phyloP scores from a whole-genome alignment of 2,888 invertebrate genomes.

The Carpatolechia fugitivella region DNA sequence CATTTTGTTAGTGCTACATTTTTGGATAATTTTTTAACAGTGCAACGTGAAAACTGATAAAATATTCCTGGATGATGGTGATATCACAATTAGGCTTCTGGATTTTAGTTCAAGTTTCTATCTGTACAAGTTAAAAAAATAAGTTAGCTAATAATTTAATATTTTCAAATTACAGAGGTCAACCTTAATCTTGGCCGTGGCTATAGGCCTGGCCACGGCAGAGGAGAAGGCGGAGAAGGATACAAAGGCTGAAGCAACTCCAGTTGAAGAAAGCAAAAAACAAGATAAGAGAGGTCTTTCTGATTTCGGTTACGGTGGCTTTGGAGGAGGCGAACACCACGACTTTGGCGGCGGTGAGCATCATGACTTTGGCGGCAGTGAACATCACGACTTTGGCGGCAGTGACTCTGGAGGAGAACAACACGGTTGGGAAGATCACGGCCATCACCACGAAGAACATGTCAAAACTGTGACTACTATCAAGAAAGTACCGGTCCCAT shows the following conservation, averaged over 20 bases:
- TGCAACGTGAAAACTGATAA: constrained; percentile 11
- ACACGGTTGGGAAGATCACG: constrained; percentile 23
- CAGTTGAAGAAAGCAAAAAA: constrained; percentile 70
- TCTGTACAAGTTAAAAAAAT: neutral
- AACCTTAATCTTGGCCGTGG: constrained; percentile 76
- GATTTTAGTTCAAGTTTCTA: neutral
- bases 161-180: constrained; percentile 57
- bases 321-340: constrained; percentile 37
- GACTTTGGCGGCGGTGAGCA: constrained; percentile 30
- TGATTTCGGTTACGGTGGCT: constrained; percentile 65
- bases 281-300: constrained; percentile 79
- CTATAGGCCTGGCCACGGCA: constrained; percentile 76
- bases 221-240: constrained; percentile 73
- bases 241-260: constrained; percentile 66
- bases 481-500: constrained; percentile 86
- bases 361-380: constrained; percentile 28
- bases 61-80: neutral
- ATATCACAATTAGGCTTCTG: constrained; percentile 13
- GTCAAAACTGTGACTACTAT: constrained; percentile 83
- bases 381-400: constrained; percentile 28
- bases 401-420: constrained; percentile 30
- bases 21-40: neutral
- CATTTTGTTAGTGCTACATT: neutral
- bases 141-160: neutral
- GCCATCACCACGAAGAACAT: constrained; percentile 32